Conservation (phyloP, 2,888 invertebrate species). For the Melieria omissa region DNA sequence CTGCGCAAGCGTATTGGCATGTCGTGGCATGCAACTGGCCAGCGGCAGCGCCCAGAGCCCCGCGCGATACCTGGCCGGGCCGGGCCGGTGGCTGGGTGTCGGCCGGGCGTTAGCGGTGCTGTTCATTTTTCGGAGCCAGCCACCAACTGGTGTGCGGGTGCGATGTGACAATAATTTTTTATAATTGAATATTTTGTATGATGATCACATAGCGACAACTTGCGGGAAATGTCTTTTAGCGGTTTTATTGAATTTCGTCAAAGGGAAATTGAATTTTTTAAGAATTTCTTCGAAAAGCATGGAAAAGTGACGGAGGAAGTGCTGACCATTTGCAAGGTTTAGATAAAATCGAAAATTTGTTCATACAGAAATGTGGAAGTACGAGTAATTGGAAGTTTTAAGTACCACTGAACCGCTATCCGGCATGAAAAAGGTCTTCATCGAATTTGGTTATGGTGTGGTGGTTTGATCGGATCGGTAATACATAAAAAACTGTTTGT, state of each 20-base stretch:
- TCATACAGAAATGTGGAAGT: no score
- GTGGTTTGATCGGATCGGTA: no score
- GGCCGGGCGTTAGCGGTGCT: not conserved
- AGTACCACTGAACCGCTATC: no score
- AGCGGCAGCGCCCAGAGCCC: no score
- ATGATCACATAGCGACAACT: constrained; percentile 23
- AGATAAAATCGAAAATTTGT: not conserved
- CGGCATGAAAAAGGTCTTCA: no score
- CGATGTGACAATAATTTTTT: not conserved
- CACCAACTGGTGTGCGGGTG: not conserved
- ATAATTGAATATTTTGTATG: constrained; percentile 31
- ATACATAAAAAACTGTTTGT: no score
- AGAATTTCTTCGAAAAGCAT: constrained; percentile 1
- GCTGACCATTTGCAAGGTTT: not conserved
- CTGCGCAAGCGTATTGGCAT: no score
- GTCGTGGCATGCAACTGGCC: no score
- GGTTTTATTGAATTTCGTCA: constrained; percentile 31
- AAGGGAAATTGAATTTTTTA: constrained; percentile 18
- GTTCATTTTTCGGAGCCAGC: constrained; percentile 12
- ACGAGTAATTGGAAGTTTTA: no score
- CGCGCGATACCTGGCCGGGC: no score
- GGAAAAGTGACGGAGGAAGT: not conserved
- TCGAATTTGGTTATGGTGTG: no score
- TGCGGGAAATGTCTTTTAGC: constrained; percentile 35
- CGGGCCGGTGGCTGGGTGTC: not conserved